Evolutionary conservation across 2,113 vertebrate genomes (phyloP).

Genomic region (Oenanthe oenanthe): DNA sequence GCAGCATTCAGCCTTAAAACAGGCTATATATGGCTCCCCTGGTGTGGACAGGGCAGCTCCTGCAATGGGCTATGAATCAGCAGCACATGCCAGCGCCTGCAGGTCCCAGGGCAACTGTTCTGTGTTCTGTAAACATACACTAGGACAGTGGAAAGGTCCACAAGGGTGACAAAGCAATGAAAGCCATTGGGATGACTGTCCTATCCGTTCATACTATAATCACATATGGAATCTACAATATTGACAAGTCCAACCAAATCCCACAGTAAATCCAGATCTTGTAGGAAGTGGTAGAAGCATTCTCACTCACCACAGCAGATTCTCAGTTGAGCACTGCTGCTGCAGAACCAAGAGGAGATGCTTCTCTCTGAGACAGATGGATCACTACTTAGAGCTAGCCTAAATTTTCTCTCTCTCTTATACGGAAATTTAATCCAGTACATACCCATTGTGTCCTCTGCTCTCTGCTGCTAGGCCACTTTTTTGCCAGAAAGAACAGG

Average conservation of each 20-base stretch:
- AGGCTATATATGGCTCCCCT: background rate
- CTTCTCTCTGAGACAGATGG: background rate
- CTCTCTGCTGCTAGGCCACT: background rate
- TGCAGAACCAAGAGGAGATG: background rate
- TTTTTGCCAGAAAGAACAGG: background rate
- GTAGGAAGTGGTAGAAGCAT: background rate
- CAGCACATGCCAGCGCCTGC: accelerated
- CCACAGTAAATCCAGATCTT: background rate
- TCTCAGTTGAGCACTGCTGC: background rate
- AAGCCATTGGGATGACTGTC: background rate
- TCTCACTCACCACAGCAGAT: background rate
- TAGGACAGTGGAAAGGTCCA: background rate
- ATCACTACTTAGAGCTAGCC: background rate
- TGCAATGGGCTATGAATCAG: background rate
- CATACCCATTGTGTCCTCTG: background rate
- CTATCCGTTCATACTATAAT: background rate
- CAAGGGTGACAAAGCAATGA: background rate
- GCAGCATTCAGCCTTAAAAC: background rate
- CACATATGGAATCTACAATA: background rate
- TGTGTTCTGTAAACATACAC: background rate
- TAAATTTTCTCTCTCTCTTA: background rate
- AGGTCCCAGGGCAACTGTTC: background rate
- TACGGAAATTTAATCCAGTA: background rate
- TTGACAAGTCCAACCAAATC: background rate
- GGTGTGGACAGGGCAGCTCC: background rate